phyloP scores from a whole-genome alignment of 2,113 vertebrate species.

The Hyperopisus bebe region DNA sequence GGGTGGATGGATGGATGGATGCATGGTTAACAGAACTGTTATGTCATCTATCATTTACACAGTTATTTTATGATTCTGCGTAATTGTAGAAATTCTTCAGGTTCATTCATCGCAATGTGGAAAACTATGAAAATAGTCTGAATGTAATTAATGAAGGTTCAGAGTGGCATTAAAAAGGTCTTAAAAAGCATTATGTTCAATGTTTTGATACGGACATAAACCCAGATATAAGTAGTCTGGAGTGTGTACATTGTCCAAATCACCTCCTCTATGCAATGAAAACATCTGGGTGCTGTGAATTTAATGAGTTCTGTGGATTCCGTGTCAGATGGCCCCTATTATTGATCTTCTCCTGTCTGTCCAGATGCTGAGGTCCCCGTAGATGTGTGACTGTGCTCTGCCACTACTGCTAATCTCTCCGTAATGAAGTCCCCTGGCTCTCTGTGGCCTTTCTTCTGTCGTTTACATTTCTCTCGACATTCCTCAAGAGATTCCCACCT shows the following conservation, averaged over 20 bases:
- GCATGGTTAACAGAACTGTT: background rate
- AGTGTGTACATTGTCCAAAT: background rate
- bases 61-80: background rate
- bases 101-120: background rate
- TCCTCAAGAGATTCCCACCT: background rate
- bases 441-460: background rate
- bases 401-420: background rate
- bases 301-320: background rate
- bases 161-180: background rate
- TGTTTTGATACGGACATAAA: background rate
- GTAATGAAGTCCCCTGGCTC: background rate
- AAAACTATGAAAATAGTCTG: background rate
- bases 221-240: background rate
- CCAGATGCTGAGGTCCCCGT: background rate
- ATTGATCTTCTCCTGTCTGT: background rate
- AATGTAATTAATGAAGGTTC: background rate
- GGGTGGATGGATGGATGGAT: background rate
- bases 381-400: background rate
- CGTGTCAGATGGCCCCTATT: background rate
- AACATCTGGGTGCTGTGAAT: background rate
- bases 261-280: background rate
- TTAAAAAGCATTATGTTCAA: background rate
- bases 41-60: background rate
- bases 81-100: background rate
- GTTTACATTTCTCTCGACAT: background rate